Conservation (phyloP, 2,113 vertebrate species). For the Urocynchramus pylzowi region DNA sequence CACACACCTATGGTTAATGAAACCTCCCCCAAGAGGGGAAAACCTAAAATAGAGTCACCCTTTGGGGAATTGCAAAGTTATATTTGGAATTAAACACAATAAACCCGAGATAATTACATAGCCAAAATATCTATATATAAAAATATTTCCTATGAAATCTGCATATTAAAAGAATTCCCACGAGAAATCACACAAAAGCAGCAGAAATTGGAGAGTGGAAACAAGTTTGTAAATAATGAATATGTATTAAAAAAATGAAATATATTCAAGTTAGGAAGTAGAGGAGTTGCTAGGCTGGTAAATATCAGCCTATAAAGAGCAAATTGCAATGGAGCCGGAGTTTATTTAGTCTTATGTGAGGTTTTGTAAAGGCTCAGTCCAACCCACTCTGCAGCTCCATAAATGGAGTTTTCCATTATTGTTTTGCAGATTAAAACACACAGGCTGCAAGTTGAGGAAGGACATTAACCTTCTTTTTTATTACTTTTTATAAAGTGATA, state of each 20-base stretch:
- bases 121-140: neutral
- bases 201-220: constrained; percentile 53
- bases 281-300: constrained; percentile 56
- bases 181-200: constrained; percentile 29
- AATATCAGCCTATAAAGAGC: constrained; percentile 62
- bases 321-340: constrained; percentile 11
- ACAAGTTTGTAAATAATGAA: constrained; percentile 66
- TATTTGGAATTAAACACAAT: constrained; percentile 58
- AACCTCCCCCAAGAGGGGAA: neutral
- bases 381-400: neutral
- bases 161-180: constrained; percentile 43
- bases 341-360: constrained; percentile 30
- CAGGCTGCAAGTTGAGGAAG: neutral
- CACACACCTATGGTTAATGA: fast-evolving
- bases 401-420: constrained; percentile 26
- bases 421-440: constrained; percentile 23
- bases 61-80: constrained; percentile 24
- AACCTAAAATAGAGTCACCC: neutral
- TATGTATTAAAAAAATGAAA: constrained; percentile 56
- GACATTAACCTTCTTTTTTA: neutral
- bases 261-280: constrained; percentile 51
- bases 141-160: constrained; percentile 33
- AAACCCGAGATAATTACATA: constrained; percentile 28
- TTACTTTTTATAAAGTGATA: neutral
- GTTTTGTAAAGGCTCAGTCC: neutral